Evolutionary conservation across 2,113 vertebrate species (phyloP), one percentile per base, ranked within the genome.

Genomic region (Carassius gibelio): DNA sequence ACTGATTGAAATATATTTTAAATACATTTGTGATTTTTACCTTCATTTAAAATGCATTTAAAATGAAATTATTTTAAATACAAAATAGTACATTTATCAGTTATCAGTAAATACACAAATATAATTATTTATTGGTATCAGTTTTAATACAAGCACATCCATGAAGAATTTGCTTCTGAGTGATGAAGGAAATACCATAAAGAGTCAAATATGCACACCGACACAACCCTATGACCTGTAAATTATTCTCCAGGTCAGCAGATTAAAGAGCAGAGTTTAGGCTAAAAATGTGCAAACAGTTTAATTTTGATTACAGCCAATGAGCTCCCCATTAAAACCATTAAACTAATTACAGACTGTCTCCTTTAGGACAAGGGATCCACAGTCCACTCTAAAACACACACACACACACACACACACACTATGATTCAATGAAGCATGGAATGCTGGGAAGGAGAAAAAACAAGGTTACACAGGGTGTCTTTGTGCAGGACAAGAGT

Each of bases 281-380:
- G 50, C 68, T 42, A 83, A 83, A 82, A 83, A 83, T 83, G 50
- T 83, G 81, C 68, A 83, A 83, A 71, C 81, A 72, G 50, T 83
- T 82, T 72, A 72, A 42, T 52, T 72, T 83, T 83, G 68, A 83
- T 83, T 83, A 83, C 50, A 38, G 30, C 66, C 81, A 72, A 72
- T 59, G 81, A 83, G 81, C 19, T 83, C 19, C 81, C 81, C 66
- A 72, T 83, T 83, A 83, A 82, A 83, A 83, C 68, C 30, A 83
- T 83, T 83, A 83, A 59, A 83, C 68, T 83, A 83, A 83, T 83
- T 83, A 42, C 34, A 59, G 68, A 42, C 48, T 17, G 68, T 57
- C 81, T 83, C 81, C 48, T 57, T 72, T 21, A 57, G 50, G 52
- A 83, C 66, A 83, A 34, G 66, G 52, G 11, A 57, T 57, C 64